Evolutionary conservation across 2,888 invertebrate species (phyloP).

Genomic region (Antheraea yamamai): DNA sequence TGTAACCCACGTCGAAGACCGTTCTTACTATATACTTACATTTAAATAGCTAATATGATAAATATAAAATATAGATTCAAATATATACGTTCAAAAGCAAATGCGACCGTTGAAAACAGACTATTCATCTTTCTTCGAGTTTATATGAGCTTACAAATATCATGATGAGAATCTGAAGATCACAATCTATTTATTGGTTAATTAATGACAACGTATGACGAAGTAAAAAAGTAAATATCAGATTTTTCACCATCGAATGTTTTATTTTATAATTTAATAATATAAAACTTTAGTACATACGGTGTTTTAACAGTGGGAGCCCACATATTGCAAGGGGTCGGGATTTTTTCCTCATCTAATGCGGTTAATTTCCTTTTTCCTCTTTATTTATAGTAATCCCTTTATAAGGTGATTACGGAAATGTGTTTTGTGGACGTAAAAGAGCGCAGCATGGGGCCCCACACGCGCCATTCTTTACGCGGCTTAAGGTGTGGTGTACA

Average conservation of each 20-base stretch:
- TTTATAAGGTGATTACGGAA: constrained; percentile 83
- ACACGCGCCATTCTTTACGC: constrained; percentile 53
- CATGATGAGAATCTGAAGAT: not conserved
- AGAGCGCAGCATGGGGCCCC: constrained; percentile 76
- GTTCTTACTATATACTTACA: too few relatives aligned
- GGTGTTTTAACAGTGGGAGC: constrained; percentile 80
- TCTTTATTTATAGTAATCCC: constrained; percentile 83
- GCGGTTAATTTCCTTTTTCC: constrained; percentile 82
- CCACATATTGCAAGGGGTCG: constrained; percentile 79
- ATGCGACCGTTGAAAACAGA: not conserved
- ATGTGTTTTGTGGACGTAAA: constrained; percentile 81
- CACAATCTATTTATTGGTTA: not conserved
- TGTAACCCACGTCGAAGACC: too few relatives aligned
- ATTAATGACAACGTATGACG: not conserved
- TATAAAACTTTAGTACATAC: constrained; percentile 59
- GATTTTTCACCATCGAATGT: not conserved
- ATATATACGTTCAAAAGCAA: not conserved
- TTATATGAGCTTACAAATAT: not conserved
- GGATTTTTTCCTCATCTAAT: constrained; percentile 77
- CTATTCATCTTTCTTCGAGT: not conserved
- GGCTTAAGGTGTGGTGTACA: constrained; percentile 44
- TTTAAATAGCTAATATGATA: too few relatives aligned
- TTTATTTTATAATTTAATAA: constrained; percentile 6
- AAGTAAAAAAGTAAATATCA: not conserved
- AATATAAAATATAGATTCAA: too few relatives aligned